Base-by-base conservation (phyloP, 2,888 invertebrate genomes). In the Papilio elwesi region DNA sequence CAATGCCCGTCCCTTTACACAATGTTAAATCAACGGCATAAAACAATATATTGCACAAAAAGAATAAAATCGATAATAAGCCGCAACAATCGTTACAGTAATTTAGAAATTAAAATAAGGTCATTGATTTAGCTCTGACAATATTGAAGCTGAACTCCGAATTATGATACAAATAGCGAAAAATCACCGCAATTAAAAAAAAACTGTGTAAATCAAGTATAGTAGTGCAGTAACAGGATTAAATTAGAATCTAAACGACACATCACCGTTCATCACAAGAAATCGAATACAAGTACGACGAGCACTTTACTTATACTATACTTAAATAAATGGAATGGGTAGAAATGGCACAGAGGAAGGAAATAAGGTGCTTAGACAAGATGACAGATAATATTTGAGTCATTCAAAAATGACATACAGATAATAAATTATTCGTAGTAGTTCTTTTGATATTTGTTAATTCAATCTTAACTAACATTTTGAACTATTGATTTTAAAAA, bases 11-110 rank as follows among this genome's bases (percentile, higher is more conserved):
- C 85, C 85, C 83, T 83, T 83, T 83, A 85, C 81, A 81, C 87
- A 88, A 87, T 90, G 89, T 83, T 90, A 89, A 88, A 89, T 89
- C 87, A 90, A 90, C 90, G 87, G 89, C 91, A 90, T 91, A 83
- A 85, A 90, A 87, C 87, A 88, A 86, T 85, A 83, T 81, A 80
- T 86, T 83, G 79, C 80, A 84, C 83, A 82, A 84, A 83, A 86
- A 87, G 84, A 85, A 82, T 86, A 90, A 90, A 92, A 93, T 93
- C 93, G 89, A 93, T 92, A 92, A 82, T 80, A 84, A 88, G 85
- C 81, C 85, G 89, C 82, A 81, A 85, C 84, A 85, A 84, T 84
- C 85, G 89, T 82, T 81, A 85, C 84, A 85, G 84, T 84, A 87
- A 87, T 87, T 85, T 82, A 82, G 83, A 84, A 83, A 82, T 79